phyloP scores from a whole-genome alignment of 2,113 vertebrate species.

The Mormoops blainvillei region DNA sequence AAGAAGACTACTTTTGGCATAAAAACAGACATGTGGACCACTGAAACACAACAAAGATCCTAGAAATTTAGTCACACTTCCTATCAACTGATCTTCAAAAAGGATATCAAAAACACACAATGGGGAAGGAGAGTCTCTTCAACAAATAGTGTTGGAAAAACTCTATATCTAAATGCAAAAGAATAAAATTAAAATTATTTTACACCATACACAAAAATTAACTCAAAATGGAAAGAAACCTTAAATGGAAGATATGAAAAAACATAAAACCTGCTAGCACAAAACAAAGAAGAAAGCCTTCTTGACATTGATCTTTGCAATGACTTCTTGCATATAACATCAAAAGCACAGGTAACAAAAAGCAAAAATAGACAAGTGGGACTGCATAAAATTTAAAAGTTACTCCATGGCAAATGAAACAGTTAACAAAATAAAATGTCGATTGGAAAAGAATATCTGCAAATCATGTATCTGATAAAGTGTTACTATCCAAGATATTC shows the following conservation, averaged over 20 bases:
- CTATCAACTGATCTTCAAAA: background rate
- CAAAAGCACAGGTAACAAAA: too few species aligned
- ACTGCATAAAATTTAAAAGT: background rate
- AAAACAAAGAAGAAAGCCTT: background rate
- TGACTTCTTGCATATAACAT: too few species aligned
- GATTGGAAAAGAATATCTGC: background rate
- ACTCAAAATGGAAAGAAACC: background rate
- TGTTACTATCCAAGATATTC: background rate
- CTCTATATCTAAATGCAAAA: background rate
- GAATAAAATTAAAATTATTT: background rate
- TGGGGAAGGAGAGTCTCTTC: too few species aligned
- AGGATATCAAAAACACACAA: too few species aligned
- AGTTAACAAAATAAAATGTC: background rate
- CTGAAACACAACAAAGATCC: too few species aligned
- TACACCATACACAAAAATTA: background rate
- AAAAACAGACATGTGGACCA: background rate
- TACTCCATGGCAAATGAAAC: background rate
- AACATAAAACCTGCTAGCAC: background rate
- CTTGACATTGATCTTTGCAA: background rate
- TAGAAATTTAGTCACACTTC: background rate
- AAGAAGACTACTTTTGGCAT: background rate
- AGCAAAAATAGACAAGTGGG: too few species aligned
- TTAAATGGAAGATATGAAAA: background rate
- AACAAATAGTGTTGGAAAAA: background rate
- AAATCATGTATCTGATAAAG: background rate